These are phyloP conservation scores for Brachionus paranguensis DNA, from an alignment of 1,140 invertebrate genomes.

Conservation along the genomic window DNA sequence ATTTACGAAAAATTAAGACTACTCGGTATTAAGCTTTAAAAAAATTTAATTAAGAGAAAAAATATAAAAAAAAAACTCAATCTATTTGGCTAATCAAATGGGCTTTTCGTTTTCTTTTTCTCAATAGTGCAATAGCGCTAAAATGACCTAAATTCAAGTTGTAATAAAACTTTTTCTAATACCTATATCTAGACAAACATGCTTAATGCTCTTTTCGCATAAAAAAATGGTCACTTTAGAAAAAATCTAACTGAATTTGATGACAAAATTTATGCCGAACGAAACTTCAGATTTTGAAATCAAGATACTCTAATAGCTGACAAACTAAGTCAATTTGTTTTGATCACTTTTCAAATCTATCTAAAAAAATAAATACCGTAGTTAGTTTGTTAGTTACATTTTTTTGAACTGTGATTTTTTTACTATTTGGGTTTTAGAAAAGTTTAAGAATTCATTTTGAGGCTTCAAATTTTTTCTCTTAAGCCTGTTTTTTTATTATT, in stretches of 20 bases:
- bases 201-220: constrained; percentile 17
- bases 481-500: no score
- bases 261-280: neutral
- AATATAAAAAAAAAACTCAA: neutral
- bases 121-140: constrained; percentile 6
- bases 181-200: constrained; percentile 29
- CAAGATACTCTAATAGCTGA: neutral
- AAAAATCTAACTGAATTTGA: neutral
- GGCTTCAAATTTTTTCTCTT: no score
- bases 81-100: constrained; percentile 14
- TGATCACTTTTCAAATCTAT: neutral
- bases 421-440: no score
- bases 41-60: constrained; percentile 13
- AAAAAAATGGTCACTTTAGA: neutral
- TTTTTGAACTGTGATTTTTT: no score
- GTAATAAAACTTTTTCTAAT: constrained; percentile 33
- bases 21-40: constrained; percentile 7
- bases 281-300: neutral
- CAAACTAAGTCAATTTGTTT: neutral
- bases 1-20: constrained; percentile 16
- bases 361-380: neutral
- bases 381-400: no score
- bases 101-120: constrained; percentile 15
- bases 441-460: no score
- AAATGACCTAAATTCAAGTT: constrained; percentile 30